phyloP scores from a whole-genome alignment of 2,797 vertebrate genomes.

The Esox masquinongy region DNA sequence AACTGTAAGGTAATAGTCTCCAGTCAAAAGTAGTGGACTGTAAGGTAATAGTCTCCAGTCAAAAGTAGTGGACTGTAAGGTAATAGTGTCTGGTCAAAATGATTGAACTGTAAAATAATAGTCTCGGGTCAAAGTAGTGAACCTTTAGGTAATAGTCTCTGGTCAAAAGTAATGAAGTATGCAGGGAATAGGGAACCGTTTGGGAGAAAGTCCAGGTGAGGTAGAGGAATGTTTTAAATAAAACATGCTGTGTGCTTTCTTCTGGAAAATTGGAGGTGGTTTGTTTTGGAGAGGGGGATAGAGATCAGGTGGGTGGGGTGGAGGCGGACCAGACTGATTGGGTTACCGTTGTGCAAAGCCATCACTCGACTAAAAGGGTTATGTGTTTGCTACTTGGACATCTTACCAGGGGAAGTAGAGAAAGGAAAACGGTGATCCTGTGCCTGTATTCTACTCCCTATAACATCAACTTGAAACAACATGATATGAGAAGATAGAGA shows the following conservation, averaged over 20 bases:
- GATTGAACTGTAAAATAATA: too few species aligned
- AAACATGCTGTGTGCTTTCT: slow-evolving; percentile 59
- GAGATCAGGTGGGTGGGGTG: background rate
- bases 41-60: too few species aligned
- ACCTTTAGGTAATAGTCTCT: too few species aligned
- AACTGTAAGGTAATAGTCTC: too few species aligned
- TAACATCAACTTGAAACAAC: slow-evolving; percentile 43
- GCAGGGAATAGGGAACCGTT: background rate
- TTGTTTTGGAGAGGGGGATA: slow-evolving; percentile 6
- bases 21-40: too few species aligned
- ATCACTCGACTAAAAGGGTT: slow-evolving; percentile 65
- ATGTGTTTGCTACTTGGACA: slow-evolving; percentile 57
- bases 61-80: too few species aligned
- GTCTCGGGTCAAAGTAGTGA: too few species aligned
- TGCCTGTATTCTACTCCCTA: slow-evolving; percentile 35
- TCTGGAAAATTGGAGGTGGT: slow-evolving; percentile 50
- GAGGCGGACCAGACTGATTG: slow-evolving; percentile 63
- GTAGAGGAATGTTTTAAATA: slow-evolving; percentile 50
- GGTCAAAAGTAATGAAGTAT: background rate
- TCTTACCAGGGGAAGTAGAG: slow-evolving; percentile 2
- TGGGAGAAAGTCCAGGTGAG: background rate
- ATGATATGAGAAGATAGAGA: slow-evolving; percentile 35
- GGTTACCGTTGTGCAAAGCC: slow-evolving; percentile 63
- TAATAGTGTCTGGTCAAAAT: too few species aligned
- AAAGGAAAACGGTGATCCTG: background rate